These are phyloP conservation scores for Serrognathus titanus DNA, from an alignment of 2,888 invertebrate genomes.

Conservation along the genomic window DNA sequence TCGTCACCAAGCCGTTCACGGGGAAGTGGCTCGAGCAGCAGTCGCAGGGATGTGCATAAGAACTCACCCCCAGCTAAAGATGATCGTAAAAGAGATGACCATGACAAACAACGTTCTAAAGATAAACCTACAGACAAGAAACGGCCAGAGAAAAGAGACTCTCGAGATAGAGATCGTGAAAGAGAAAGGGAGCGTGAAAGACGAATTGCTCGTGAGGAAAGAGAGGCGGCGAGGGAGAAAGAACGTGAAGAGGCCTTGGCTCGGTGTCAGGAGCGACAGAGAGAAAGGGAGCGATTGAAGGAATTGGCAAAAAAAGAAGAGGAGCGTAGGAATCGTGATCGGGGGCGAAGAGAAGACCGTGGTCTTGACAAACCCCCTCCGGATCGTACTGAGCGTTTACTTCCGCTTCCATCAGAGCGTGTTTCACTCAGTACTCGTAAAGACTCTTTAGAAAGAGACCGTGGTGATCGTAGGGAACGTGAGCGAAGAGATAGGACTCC, in stretches of 20 bases:
- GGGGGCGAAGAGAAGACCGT: constrained; percentile 54
- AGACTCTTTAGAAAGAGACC: constrained; percentile 52
- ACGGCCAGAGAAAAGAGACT: constrained; percentile 54
- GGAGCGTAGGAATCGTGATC: constrained; percentile 53
- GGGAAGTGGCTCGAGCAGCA: constrained; percentile 30
- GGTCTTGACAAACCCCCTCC: constrained; percentile 59
- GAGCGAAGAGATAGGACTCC: constrained; percentile 47
- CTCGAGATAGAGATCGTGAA: constrained; percentile 63
- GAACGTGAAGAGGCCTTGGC: constrained; percentile 64
- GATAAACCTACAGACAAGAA: constrained; percentile 35
- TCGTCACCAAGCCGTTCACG: constrained; percentile 39
- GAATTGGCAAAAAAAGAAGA: constrained; percentile 52
- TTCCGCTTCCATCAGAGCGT: constrained; percentile 63
- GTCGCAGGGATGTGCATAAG: constrained; percentile 39
- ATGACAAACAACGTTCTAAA: constrained; percentile 25
- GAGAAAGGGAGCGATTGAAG: constrained; percentile 53
- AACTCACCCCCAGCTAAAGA: constrained; percentile 48
- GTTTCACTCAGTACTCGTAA: constrained; percentile 44
- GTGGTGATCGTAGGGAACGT: constrained; percentile 50
- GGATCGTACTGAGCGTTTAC: constrained; percentile 57
- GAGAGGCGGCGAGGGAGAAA: constrained; percentile 59
- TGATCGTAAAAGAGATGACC: constrained; percentile 47
- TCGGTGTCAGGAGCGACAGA: constrained; percentile 62
- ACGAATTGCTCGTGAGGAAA: constrained; percentile 52
- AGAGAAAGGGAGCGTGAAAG: constrained; percentile 53